These are phyloP conservation scores for Campodea augens DNA, from an alignment of 1,140 invertebrate species.

Conservation along the genomic window DNA sequence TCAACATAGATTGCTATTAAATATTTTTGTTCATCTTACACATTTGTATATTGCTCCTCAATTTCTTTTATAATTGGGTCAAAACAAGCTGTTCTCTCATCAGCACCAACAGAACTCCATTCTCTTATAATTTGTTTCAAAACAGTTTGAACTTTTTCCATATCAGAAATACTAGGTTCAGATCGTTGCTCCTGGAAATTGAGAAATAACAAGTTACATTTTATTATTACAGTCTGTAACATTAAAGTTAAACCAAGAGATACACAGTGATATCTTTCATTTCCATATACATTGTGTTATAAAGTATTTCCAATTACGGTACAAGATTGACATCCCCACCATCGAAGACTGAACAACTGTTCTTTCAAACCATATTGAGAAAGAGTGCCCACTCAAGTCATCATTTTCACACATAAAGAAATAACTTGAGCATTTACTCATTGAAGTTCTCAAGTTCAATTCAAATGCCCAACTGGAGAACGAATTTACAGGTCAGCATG, in stretches of 20 bases:
- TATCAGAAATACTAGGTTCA: slow-evolving; percentile 27
- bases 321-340: background rate
- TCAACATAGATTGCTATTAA: background rate
- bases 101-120: slow-evolving; percentile 69
- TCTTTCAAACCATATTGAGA: no score
- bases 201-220: background rate
- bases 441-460: no score
- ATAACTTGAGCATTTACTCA: no score
- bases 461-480: no score
- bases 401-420: no score
- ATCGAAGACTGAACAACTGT: background rate
- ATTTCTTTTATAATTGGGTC: slow-evolving; percentile 77
- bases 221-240: background rate
- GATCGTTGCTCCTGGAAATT: background rate
- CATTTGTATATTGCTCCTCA: slow-evolving; percentile 30
- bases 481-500: no score
- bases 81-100: slow-evolving; percentile 74
- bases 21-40: slow-evolving; percentile 7
- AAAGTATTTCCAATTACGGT: background rate
- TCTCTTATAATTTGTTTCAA: slow-evolving; percentile 89
- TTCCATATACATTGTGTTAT: background rate
- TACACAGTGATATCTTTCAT: background rate
- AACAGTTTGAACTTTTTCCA: slow-evolving; percentile 76
- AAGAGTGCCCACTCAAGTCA: no score
- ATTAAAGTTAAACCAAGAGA: background rate